These are phyloP conservation scores for Cnemophilus loriae DNA, from an alignment of 2,113 vertebrate genomes.

Conservation along the genomic window DNA sequence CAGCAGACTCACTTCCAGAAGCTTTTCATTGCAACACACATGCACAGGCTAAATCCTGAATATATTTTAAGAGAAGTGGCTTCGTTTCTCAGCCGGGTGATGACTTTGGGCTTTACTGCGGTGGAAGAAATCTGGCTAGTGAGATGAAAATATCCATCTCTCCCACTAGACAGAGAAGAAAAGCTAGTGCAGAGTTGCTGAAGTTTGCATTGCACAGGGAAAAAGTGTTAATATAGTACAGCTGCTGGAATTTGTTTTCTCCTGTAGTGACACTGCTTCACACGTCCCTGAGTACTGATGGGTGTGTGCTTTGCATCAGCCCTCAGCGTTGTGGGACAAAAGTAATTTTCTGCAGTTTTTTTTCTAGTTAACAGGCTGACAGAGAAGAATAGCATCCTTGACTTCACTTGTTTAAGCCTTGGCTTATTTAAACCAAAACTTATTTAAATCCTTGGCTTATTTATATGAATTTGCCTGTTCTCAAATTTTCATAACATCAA, in stretches of 20 bases:
- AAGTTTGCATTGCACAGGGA: neutral
- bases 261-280: neutral
- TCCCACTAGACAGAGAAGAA: neutral
- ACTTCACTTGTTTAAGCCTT: neutral
- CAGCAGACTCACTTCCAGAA: neutral
- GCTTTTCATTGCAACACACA: neutral
- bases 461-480: neutral
- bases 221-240: neutral
- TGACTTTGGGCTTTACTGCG: neutral
- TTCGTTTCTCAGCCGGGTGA: neutral
- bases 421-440: neutral
- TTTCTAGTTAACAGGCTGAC: neutral
- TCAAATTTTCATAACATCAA: slow-evolving; percentile 1
- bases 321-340: neutral
- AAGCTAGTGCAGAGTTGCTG: neutral
- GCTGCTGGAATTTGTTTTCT: neutral
- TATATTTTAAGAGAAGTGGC: neutral
- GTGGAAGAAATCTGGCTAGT: neutral
- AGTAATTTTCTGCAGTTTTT: neutral
- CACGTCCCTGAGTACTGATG: neutral
- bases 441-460: neutral
- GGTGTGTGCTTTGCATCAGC: neutral
- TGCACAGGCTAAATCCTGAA: neutral
- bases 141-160: neutral
- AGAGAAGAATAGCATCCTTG: neutral